phyloP scores from a whole-genome alignment of 2,797 vertebrate genomes.

The Liparis tanakae region DNA sequence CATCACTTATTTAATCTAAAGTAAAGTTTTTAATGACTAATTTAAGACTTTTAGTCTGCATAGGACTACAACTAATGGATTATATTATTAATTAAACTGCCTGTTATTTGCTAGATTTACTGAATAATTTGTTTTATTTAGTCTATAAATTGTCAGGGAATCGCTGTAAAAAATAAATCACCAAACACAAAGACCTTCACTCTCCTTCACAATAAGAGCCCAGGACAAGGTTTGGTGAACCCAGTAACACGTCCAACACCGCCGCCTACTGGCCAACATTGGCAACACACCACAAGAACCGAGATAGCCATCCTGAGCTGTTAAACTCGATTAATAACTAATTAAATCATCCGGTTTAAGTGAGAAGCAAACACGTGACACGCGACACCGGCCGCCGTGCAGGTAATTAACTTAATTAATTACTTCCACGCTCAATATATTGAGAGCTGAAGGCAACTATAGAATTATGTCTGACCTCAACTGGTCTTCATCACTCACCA shows the following conservation, averaged over 20 bases:
- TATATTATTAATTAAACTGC: not conserved
- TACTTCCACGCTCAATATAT: not conserved
- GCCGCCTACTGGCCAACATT: slow-evolving; percentile 52
- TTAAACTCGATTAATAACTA: not conserved
- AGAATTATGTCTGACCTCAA: slow-evolving; percentile 41
- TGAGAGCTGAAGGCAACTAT: slow-evolving; percentile 16
- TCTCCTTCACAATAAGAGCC: not conserved
- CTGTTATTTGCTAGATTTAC: not conserved
- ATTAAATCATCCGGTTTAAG: slow-evolving; percentile 2
- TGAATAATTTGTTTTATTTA: not conserved
- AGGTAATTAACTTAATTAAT: not conserved
- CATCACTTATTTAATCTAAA: not conserved
- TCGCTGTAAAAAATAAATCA: not conserved
- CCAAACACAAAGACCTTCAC: not conserved
- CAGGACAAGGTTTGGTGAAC: not conserved
- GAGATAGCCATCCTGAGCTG: not conserved
- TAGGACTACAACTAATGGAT: not conserved
- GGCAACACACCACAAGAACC: not conserved
- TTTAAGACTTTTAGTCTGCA: not conserved
- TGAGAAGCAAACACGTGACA: not conserved
- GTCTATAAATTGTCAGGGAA: not conserved
- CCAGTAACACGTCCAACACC: not conserved
- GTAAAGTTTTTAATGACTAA: not conserved
- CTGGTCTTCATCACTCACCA: slow-evolving; percentile 16
- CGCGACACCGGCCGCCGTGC: not conserved